A percentile compares a stretch with the other conserved stretches of the same genome.
Evolutionary conservation across 2,797 vertebrate species (phyloP).

Genomic region (Botia kubotai): DNA sequence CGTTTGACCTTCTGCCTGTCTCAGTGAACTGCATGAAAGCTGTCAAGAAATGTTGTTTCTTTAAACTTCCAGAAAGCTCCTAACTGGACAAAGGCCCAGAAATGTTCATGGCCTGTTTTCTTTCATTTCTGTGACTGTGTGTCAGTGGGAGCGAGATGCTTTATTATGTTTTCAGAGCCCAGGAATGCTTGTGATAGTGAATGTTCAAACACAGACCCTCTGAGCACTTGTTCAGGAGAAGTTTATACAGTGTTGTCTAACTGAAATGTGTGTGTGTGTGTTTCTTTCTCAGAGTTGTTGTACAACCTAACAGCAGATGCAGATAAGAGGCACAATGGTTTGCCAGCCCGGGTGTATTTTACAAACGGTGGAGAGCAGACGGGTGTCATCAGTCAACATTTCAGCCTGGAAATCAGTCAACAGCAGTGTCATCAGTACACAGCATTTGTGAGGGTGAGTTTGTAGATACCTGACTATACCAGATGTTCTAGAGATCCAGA

Average conservation of each 20-base stretch:
- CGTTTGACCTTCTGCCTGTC: slow-evolving; percentile 59
- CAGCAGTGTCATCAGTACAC: slow-evolving; percentile 85
- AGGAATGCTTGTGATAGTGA: slow-evolving; percentile 10
- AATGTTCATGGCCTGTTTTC: slow-evolving; percentile 21
- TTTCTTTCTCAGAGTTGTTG: slow-evolving; percentile 80
- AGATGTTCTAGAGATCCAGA: background rate
- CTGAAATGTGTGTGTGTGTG: background rate
- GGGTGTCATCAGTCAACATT: slow-evolving; percentile 82
- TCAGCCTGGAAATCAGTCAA: slow-evolving; percentile 81
- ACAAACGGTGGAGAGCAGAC: slow-evolving; percentile 84
- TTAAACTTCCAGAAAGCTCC: slow-evolving; percentile 31
- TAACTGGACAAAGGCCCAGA: slow-evolving; percentile 26
- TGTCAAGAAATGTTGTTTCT: slow-evolving; percentile 25
- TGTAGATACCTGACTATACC: background rate
- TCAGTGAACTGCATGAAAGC: slow-evolving; percentile 11
- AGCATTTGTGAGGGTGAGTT: slow-evolving; percentile 90
- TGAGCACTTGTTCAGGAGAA: background rate
- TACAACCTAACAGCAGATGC: slow-evolving; percentile 93
- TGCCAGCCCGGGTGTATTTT: slow-evolving; percentile 88
- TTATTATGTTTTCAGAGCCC: slow-evolving; percentile 21
- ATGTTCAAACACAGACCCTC: background rate
- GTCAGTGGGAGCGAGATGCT: slow-evolving; percentile 21
- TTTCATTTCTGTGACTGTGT: slow-evolving; percentile 18
- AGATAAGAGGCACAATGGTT: slow-evolving; percentile 87
- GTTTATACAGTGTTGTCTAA: slow-evolving; percentile 1